Evolutionary conservation across 2,113 vertebrate genomes (phyloP).

Genomic region (Passer domesticus): DNA sequence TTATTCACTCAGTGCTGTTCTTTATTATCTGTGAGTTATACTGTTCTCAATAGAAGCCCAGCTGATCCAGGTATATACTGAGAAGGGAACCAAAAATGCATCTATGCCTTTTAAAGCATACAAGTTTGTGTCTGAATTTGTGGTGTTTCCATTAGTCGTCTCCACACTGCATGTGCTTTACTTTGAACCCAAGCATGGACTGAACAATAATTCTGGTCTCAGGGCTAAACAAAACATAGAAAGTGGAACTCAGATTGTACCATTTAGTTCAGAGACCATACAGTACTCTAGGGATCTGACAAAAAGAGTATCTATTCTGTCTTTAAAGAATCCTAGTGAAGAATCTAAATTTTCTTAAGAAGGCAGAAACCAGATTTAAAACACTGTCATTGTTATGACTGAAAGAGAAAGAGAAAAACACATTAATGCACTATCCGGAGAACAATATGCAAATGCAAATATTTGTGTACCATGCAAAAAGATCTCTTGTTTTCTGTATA

Average conservation of each 20-base stretch:
- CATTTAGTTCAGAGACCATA: background rate
- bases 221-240: background rate
- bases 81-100: background rate
- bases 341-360: background rate
- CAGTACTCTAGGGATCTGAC: background rate
- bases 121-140: background rate
- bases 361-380: background rate
- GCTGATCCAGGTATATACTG: background rate
- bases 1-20: background rate
- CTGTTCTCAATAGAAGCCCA: background rate
- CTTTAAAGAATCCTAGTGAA: background rate
- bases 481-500: background rate
- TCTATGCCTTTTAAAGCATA: background rate
- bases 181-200: background rate
- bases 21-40: background rate
- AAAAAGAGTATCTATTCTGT: background rate
- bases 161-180: background rate
- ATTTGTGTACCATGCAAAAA: background rate
- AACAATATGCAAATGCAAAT: background rate
- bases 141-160: background rate
- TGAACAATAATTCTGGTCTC: background rate
- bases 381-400: background rate
- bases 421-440: background rate
- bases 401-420: background rate
- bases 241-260: background rate